These are phyloP conservation scores for Temnothorax unifasciatus DNA, from an alignment of 2,888 invertebrate genomes.

Conservation along the genomic window DNA sequence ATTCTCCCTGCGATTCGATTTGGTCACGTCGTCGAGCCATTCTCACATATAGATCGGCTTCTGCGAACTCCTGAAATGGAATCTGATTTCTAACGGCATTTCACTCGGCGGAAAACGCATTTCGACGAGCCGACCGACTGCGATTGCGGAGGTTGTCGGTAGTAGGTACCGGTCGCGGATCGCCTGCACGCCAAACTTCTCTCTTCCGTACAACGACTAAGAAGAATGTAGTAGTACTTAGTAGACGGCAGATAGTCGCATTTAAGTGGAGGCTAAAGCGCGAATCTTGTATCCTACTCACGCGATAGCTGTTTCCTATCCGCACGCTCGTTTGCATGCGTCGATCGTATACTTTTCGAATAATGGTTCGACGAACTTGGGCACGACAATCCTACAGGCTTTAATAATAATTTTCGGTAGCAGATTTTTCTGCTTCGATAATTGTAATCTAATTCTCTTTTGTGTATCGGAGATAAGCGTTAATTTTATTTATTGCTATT, in stretches of 20 bases:
- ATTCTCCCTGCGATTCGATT: slow-evolving; percentile 8
- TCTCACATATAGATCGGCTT: slow-evolving; percentile 40
- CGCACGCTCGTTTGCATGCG: slow-evolving; percentile 36
- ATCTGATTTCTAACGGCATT: slow-evolving; percentile 83
- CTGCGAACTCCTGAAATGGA: slow-evolving; percentile 75
- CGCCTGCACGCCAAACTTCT: slow-evolving; percentile 60
- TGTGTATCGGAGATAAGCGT: background rate
- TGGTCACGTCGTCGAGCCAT: slow-evolving; percentile 27
- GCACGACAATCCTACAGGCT: background rate
- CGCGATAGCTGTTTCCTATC: slow-evolving; percentile 61
- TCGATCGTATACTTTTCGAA: slow-evolving; percentile 22
- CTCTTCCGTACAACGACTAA: slow-evolving; percentile 30
- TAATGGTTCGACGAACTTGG: slow-evolving; percentile 37
- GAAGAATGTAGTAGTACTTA: slow-evolving; percentile 62
- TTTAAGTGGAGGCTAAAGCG: slow-evolving; percentile 58
- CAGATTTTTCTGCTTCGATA: background rate
- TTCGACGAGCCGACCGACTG: slow-evolving; percentile 55
- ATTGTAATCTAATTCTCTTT: background rate
- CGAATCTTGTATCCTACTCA: slow-evolving; percentile 64
- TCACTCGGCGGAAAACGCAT: slow-evolving; percentile 71
- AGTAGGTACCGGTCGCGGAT: slow-evolving; percentile 62
- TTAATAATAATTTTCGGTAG: background rate
- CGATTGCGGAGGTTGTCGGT: slow-evolving; percentile 36
- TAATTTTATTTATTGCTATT: slow-evolving; percentile 5
- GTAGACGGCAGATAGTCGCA: slow-evolving; percentile 33